These are phyloP conservation scores for Acronicta leporina DNA, from an alignment of 2,888 invertebrate species.

Conservation along the genomic window DNA sequence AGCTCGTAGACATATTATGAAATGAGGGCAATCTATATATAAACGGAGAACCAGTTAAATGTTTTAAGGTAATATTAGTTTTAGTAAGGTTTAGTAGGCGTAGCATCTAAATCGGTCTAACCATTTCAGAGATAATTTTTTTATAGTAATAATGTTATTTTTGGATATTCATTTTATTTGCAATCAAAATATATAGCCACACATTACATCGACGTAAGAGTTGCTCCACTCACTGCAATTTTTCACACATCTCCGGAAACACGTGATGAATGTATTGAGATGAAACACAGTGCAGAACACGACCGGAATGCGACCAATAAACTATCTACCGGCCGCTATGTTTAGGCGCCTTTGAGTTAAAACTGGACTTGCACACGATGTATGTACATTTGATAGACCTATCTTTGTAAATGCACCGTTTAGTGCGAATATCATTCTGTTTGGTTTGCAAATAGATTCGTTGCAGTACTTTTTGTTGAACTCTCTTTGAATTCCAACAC, in stretches of 20 bases:
- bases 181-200: constrained; percentile 22
- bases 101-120: no score
- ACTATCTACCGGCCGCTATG: constrained; percentile 43
- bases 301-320: constrained; percentile 47
- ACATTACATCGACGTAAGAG: constrained; percentile 21
- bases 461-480: not conserved
- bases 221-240: constrained; percentile 22
- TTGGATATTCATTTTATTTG: no score
- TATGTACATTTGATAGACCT: constrained; percentile 34
- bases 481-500: not conserved
- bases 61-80: no score
- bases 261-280: constrained; percentile 44
- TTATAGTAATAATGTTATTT: no score
- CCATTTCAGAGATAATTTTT: no score
- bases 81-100: no score
- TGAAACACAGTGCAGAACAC: constrained; percentile 43
- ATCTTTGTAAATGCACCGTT: constrained; percentile 18
- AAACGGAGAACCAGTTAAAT: no score
- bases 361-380: constrained; percentile 22
- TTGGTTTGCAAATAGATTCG: constrained; percentile 5
- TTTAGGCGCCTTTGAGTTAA: constrained; percentile 51
- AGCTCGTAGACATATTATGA: no score
- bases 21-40: no score
- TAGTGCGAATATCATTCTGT: constrained; percentile 24
- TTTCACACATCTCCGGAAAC: constrained; percentile 45